A percentile compares a stretch with the other conserved stretches of the same genome.
phyloP scores from a whole-genome alignment of 2,888 invertebrate species.

The Graphium colonna region DNA sequence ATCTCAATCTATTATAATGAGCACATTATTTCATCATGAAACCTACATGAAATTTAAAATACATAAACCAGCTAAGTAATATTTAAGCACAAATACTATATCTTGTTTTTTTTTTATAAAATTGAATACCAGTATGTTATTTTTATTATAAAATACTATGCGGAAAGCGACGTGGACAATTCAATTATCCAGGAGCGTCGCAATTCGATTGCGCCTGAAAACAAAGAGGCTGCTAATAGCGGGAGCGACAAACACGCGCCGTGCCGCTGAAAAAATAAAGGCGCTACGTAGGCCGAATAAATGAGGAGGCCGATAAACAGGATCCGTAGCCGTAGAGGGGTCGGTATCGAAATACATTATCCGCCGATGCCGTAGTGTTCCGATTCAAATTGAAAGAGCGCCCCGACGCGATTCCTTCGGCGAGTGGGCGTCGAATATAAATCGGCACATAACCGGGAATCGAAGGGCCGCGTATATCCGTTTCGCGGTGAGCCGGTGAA shows the following conservation, averaged over 20 bases:
- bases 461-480: conserved; percentile 75
- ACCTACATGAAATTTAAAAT: too few relatives aligned
- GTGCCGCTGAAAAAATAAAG: conserved; percentile 77
- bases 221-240: conserved; percentile 73
- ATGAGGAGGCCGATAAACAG: conserved; percentile 78
- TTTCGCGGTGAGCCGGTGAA: conserved; percentile 61
- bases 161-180: conserved; percentile 56
- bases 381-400: conserved; percentile 81
- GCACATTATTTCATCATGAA: too few relatives aligned
- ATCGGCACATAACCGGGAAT: conserved; percentile 78
- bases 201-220: conserved; percentile 68
- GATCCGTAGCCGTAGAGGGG: conserved; percentile 74
- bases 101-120: too few relatives aligned
- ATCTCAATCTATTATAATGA: too few relatives aligned
- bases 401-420: conserved; percentile 79
- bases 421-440: conserved; percentile 79
- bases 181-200: conserved; percentile 64
- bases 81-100: too few relatives aligned
- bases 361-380: conserved; percentile 77
- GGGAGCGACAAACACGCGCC: conserved; percentile 69
- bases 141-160: conserved; percentile 15
- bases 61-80: too few relatives aligned
- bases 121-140: too few relatives aligned
- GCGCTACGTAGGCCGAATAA: conserved; percentile 78
- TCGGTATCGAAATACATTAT: conserved; percentile 80